These are phyloP conservation scores for Hyposmocoma kahamanoa DNA, from an alignment of 1,140 invertebrate species.

Conservation along the genomic window DNA sequence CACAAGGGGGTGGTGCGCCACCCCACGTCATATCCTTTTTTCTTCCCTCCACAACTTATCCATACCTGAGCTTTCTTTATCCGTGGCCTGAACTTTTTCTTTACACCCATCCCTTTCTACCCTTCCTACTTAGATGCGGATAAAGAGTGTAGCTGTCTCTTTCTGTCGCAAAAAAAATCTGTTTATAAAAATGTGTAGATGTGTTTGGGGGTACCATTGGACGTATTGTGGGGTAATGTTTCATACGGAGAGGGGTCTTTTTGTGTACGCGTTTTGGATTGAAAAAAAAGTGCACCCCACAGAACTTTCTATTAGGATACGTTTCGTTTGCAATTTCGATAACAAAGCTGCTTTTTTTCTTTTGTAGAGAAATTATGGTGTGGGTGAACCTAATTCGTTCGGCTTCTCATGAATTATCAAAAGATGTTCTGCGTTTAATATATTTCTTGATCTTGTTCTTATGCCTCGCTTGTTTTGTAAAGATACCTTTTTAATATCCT, in stretches of 20 bases:
- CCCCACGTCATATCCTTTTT: constrained; percentile 66
- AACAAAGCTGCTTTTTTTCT: constrained; percentile 62
- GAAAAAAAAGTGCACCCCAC: constrained; percentile 63
- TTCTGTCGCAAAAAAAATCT: constrained; percentile 59
- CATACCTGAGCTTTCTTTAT: constrained; percentile 71
- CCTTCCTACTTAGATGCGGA: constrained; percentile 8
- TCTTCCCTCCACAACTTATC: constrained; percentile 68
- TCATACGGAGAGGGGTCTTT: constrained; percentile 66
- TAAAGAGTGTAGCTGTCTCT: constrained; percentile 26
- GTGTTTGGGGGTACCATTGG: constrained; percentile 57
- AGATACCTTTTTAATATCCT: too few species aligned
- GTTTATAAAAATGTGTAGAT: constrained; percentile 62
- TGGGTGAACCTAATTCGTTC: constrained; percentile 44
- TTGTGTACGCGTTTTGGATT: constrained; percentile 55
- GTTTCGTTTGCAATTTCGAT: constrained; percentile 67
- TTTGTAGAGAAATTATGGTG: constrained; percentile 55
- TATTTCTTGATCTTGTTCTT: too few species aligned
- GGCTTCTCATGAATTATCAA: too few species aligned
- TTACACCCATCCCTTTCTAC: constrained; percentile 50
- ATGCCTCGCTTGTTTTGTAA: constrained; percentile 31
- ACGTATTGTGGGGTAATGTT: constrained; percentile 66
- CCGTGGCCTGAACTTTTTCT: constrained; percentile 60
- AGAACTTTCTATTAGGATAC: constrained; percentile 55
- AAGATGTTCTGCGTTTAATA: too few species aligned
- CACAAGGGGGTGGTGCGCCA: constrained; percentile 39